These are phyloP conservation scores for Alloplasta piceator DNA, from an alignment of 2,888 invertebrate species.

Conservation along the genomic window DNA sequence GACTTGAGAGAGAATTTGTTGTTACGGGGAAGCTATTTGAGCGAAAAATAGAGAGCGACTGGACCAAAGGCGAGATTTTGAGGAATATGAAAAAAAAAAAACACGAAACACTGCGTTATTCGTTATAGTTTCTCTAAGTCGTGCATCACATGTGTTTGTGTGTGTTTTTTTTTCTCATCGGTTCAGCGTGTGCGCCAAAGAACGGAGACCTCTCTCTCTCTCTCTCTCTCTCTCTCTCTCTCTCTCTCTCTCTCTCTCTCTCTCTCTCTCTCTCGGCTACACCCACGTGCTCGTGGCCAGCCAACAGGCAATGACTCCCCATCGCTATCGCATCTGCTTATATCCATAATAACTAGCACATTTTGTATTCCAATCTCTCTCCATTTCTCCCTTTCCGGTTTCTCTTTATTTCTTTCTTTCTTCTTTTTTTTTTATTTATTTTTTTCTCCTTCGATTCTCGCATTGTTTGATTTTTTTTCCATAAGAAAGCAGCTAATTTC, in stretches of 20 bases:
- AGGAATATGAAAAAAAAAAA: not conserved
- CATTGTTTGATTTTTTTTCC: too few relatives aligned
- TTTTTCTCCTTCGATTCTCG: too few relatives aligned
- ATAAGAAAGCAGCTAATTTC: too few relatives aligned
- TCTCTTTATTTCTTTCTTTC: not conserved
- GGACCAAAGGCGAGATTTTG: too few relatives aligned
- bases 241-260: not conserved
- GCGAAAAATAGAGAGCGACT: too few relatives aligned
- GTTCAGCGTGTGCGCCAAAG: too few relatives aligned
- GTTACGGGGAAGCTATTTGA: too few relatives aligned
- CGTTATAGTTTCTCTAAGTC: constrained; percentile 4
- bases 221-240: too few relatives aligned
- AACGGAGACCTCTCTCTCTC: too few relatives aligned
- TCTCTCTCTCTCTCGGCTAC: constrained; percentile 11
- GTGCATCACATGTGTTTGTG: not conserved
- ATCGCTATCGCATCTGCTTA: constrained; percentile 18
- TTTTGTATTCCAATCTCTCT: constrained; percentile 11
- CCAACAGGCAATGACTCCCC: constrained; percentile 3
- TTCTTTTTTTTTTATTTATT: too few relatives aligned
- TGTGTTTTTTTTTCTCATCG: not conserved
- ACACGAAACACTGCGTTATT: not conserved
- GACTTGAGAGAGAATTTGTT: too few relatives aligned
- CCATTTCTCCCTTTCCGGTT: not conserved
- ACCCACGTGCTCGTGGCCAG: constrained; percentile 41
- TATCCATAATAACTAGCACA: constrained; percentile 8